Percentiles rank a stretch among this genome's conserved stretches.
These are phyloP conservation scores for Acanthaster planci DNA, from an alignment of 35 echinoderm and acorn worm genomes.

Conservation along the genomic window DNA sequence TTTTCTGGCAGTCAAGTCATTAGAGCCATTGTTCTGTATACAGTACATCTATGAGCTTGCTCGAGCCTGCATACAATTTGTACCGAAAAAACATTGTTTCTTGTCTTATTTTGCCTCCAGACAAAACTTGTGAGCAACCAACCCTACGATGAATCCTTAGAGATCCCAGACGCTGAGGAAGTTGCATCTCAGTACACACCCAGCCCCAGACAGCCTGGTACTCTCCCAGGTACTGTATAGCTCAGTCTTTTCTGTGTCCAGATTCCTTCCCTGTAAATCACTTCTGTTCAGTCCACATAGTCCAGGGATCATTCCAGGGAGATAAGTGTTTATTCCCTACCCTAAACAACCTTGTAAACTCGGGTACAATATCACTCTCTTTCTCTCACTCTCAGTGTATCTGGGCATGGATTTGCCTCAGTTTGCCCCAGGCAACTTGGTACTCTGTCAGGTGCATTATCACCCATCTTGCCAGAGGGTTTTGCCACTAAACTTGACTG, in stretches of 20 bases:
- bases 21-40: neutral
- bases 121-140: conserved; percentile 86
- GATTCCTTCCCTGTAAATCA: neutral
- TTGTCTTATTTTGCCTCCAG: conserved; percentile 44
- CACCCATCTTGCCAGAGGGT: too few species aligned
- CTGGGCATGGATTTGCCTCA: neutral
- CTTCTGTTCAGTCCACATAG: too few species aligned
- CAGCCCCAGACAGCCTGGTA: conserved; percentile 80
- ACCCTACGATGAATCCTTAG: conserved; percentile 98
- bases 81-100: neutral
- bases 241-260: neutral
- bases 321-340: too few species aligned
- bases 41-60: neutral
- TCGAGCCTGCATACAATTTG: neutral
- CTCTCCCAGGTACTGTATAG: conserved; percentile 41
- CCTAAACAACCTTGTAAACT: too few species aligned
- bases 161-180: conserved; percentile 97
- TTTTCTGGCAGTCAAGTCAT: too few species aligned
- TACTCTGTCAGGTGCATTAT: too few species aligned
- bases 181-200: conserved; percentile 96
- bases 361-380: neutral
- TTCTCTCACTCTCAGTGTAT: neutral
- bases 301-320: too few species aligned
- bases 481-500: neutral
- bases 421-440: neutral